phyloP scores from a whole-genome alignment of 2,888 invertebrate species.

The Paralinhomoeus sp. region DNA sequence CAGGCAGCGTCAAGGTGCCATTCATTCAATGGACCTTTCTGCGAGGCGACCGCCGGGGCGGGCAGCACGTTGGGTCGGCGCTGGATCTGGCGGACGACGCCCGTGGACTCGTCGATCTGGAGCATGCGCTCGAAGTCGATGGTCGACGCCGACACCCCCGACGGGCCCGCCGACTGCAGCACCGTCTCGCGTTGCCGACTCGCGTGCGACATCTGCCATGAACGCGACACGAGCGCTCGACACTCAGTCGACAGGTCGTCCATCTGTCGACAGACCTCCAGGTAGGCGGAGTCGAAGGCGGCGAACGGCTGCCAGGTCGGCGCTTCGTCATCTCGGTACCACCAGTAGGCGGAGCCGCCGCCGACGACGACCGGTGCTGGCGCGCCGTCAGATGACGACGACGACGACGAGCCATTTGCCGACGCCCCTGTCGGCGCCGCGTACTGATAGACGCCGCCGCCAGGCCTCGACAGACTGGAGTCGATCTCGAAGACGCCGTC shows the following conservation, averaged over 20 bases:
- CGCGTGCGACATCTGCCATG: constrained; percentile 61
- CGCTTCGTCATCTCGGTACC: constrained; percentile 80
- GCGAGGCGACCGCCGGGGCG: too few relatives aligned
- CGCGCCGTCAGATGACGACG: background rate
- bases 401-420: background rate
- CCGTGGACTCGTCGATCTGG: constrained; percentile 92
- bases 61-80: constrained; percentile 6
- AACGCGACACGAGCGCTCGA: too few relatives aligned
- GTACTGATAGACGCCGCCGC: too few relatives aligned
- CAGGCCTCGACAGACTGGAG: constrained; percentile 39
- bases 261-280: too few relatives aligned
- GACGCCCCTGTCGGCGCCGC: background rate
- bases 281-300: constrained; percentile 68
- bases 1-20: too few relatives aligned
- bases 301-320: constrained; percentile 68
- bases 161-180: constrained; percentile 51
- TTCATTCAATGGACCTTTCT: too few relatives aligned
- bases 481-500: constrained; percentile 90
- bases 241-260: too few relatives aligned
- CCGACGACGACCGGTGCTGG: constrained; percentile 25
- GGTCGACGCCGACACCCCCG: constrained; percentile 70
- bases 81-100: constrained; percentile 72
- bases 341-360: constrained; percentile 56
- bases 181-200: constrained; percentile 85
- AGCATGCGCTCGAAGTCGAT: constrained; percentile 91